Evolutionary conservation across 2,797 vertebrate species (phyloP).

Genomic region (Linurgus olivaceus): DNA sequence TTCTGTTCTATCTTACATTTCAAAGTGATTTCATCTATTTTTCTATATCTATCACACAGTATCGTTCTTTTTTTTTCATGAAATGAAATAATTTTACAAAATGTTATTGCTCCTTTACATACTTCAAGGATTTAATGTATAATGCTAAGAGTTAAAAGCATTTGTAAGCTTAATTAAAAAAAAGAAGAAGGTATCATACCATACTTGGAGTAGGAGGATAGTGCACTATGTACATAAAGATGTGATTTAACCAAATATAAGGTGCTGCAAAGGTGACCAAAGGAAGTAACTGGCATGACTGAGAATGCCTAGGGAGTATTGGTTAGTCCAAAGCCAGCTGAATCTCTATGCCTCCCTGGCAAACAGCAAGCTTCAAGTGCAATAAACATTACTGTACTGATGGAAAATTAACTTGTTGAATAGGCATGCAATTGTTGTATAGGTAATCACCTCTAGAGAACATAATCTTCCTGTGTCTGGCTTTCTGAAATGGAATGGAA

Average conservation of each 20-base stretch:
- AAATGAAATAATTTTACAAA: background rate
- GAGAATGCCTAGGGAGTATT: background rate
- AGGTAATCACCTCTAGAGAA: background rate
- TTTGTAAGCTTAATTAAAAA: background rate
- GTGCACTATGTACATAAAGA: background rate
- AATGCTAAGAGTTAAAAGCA: background rate
- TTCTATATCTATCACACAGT: background rate
- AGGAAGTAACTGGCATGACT: background rate
- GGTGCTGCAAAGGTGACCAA: background rate
- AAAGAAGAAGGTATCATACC: background rate
- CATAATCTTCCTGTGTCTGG: background rate
- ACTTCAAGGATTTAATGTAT: background rate
- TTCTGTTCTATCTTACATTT: background rate
- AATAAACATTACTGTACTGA: background rate
- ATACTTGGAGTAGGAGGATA: background rate
- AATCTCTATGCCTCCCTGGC: background rate
- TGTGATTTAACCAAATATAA: background rate
- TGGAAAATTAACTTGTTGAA: conserved; percentile 9
- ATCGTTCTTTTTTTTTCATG: background rate
- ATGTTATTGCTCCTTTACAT: background rate
- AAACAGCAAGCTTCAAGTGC: background rate
- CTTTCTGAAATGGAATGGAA: background rate
- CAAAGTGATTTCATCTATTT: background rate
- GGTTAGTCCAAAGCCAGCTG: background rate
- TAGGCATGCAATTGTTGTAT: background rate